Percentiles rank a stretch among this genome's conserved stretches.
Evolutionary conservation across 2,113 vertebrate species (phyloP).

Genomic region (Myotis davidii): DNA sequence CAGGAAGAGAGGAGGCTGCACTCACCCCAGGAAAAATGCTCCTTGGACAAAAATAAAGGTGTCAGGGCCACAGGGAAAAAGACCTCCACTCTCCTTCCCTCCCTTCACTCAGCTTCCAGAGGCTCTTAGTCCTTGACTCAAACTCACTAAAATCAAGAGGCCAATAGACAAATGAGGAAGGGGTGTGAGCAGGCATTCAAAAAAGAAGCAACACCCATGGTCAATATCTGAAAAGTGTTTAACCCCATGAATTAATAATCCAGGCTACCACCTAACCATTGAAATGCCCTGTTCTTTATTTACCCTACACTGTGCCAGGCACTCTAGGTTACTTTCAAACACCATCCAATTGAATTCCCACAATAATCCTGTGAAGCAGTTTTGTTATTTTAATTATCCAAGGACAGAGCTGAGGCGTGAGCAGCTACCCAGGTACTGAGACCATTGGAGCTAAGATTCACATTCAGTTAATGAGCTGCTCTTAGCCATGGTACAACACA

Average conservation of each 20-base stretch:
- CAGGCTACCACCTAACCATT: not conserved
- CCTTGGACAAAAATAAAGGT: not conserved
- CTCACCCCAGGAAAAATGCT: not conserved
- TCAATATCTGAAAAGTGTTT: not conserved
- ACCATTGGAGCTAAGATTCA: fast-evolving
- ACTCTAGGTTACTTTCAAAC: not conserved
- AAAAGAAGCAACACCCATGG: not conserved
- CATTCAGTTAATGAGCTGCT: not conserved
- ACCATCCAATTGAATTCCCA: not conserved
- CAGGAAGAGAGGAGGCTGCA: not conserved
- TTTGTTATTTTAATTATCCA: not conserved
- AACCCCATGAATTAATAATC: not conserved
- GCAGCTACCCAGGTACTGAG: not conserved
- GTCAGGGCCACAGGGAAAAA: not conserved
- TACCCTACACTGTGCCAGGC: not conserved
- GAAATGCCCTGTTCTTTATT: not conserved
- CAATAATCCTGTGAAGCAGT: not conserved
- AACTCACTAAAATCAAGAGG: not conserved
- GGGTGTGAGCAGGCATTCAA: not conserved
- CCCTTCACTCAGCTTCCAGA: not conserved
- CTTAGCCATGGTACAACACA: not conserved
- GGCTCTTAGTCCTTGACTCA: not conserved
- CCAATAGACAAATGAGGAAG: not conserved
- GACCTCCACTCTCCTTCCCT: not conserved
- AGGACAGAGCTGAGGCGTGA: not conserved